These are phyloP conservation scores for Lophotriccus pileatus DNA, from an alignment of 2,797 vertebrate genomes.

Conservation along the genomic window DNA sequence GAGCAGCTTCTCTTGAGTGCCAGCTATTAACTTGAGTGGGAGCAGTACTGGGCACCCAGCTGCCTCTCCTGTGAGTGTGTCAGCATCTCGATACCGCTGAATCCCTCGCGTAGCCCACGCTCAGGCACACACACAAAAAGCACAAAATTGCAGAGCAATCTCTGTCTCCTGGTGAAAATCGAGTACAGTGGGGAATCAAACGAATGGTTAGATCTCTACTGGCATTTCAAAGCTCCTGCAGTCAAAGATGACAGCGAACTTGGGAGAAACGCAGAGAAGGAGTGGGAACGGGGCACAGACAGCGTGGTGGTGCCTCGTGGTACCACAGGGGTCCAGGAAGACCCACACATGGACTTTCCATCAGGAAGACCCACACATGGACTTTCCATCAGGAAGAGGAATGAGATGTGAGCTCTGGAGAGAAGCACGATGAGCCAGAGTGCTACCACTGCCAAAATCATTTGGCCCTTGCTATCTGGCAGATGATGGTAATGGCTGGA, in stretches of 20 bases:
- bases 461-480: neutral
- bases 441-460: neutral
- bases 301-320: neutral
- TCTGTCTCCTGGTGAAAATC: neutral
- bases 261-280: neutral
- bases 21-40: conserved; percentile 46
- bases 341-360: neutral
- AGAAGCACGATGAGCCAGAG: neutral
- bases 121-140: neutral
- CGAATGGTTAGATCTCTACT: neutral
- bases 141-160: neutral
- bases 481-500: neutral
- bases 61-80: neutral
- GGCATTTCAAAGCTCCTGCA: neutral
- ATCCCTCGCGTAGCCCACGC: neutral
- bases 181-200: neutral
- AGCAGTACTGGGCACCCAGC: conserved; percentile 32
- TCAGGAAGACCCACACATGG: neutral
- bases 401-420: neutral
- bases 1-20: neutral
- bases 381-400: neutral
- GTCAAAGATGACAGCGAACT: neutral
- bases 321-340: accelerated
- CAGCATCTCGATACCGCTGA: neutral
- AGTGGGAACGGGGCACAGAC: neutral